Conservation (phyloP, 92 coral and sea anemone genomes). For the Actinostola sp. region DNA sequence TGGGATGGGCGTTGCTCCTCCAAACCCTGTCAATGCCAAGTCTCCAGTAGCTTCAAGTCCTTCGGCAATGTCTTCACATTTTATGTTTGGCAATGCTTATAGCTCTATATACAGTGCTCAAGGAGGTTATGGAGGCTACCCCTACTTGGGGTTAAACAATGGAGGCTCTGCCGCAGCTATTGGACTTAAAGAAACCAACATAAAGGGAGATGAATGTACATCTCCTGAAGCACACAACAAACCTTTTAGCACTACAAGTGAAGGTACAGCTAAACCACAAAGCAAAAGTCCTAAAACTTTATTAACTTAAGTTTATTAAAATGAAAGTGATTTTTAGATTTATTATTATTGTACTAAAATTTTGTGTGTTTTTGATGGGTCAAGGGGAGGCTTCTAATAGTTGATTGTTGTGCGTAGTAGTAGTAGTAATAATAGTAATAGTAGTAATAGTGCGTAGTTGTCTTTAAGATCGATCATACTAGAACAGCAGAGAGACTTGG, state of each 20-base stretch:
- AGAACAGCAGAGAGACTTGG: too few species aligned
- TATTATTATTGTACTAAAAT: not conserved
- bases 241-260: conserved; percentile 15
- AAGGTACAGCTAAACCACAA: conserved; percentile 8
- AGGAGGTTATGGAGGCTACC: conserved; percentile 13
- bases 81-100: conserved; percentile 65
- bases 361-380: not conserved
- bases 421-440: not conserved
- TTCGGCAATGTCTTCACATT: conserved; percentile 44
- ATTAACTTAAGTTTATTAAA: conserved; percentile 15
- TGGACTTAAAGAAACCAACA: conserved; percentile 10
- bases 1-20: conserved; percentile 64
- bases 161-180: conserved; percentile 19
- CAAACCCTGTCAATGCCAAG: conserved; percentile 39
- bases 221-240: conserved; percentile 18
- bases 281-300: conserved; percentile 32
- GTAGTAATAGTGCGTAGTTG: not conserved
- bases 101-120: conserved; percentile 53
- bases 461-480: too few species aligned
- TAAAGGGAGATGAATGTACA: not conserved
- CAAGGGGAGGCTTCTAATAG: not conserved
- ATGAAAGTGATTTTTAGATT: conserved; percentile 12
- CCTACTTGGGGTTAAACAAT: conserved; percentile 36
- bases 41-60: conserved; percentile 65
- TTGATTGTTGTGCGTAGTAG: not conserved